A percentile compares a stretch with the other conserved stretches of the same genome.
Evolutionary conservation across 2,888 invertebrate genomes (phyloP).

Genomic region (Drosophila kambysellisi): DNA sequence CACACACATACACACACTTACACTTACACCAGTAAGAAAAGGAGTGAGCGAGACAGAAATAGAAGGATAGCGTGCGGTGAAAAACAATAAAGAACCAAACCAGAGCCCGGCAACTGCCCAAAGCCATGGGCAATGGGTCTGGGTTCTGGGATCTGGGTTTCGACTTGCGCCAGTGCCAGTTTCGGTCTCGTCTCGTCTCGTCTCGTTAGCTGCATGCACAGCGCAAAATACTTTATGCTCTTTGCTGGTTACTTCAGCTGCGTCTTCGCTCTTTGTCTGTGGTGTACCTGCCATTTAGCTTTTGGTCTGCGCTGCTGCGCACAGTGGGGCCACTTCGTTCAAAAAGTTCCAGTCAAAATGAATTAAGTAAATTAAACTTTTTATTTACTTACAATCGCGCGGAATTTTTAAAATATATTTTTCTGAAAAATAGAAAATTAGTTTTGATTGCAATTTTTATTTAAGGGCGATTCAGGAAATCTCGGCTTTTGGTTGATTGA

Average conservation of each 20-base stretch:
- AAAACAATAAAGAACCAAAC: conserved; percentile 76
- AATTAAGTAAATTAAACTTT: not conserved
- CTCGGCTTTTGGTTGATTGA: not conserved
- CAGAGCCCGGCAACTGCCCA: conserved; percentile 49
- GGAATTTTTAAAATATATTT: not conserved
- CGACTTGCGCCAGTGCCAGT: conserved; percentile 17
- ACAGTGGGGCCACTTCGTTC: not conserved
- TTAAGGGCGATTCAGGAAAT: not conserved
- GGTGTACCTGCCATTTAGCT: conserved; percentile 73
- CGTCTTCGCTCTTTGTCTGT: conserved; percentile 48
- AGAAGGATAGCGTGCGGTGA: conserved; percentile 47
- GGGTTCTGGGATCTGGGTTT: conserved; percentile 45
- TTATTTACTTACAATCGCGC: too few species aligned
- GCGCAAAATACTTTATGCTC: conserved; percentile 69
- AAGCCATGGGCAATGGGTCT: conserved; percentile 61
- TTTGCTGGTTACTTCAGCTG: conserved; percentile 25
- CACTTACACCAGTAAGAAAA: conserved; percentile 13
- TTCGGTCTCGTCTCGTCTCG: conserved; percentile 56
- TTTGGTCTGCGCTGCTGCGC: conserved; percentile 13
- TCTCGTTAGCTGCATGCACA: conserved; percentile 67
- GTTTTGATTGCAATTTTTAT: too few species aligned
- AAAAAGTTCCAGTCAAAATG: not conserved
- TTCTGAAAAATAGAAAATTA: not conserved
- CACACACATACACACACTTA: conserved; percentile 39
- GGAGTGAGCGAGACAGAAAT: conserved; percentile 2